Base-by-base conservation (phyloP, 2,888 invertebrate genomes). In the Cryptocheilus praepositus region DNA sequence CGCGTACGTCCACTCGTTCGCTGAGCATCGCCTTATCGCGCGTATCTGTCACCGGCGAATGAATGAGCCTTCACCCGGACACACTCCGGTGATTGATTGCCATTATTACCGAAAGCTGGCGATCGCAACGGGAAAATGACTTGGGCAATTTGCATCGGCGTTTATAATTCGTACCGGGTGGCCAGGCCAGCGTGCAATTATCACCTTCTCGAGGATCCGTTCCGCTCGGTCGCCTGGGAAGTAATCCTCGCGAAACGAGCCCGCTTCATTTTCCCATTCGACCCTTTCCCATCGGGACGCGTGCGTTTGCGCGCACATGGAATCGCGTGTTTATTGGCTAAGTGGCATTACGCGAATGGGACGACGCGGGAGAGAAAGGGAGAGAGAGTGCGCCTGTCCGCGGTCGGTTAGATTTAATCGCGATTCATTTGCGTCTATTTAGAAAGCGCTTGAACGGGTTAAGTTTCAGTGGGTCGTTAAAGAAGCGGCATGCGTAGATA, bases 111-210 rank as follows among this genome's bases (percentile, higher is more conserved):
- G 52, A 74, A 74, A 72, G 43, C 66, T 60, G 51, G 19, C 22
- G 44, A 63, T 68, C n/a, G 56, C 55, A 55, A 52, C 60, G 52
- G 56, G 61, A 71, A 76, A 74, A 76, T 74, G 71, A 72, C 71
- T 62, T 58, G 52, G 70, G 71, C 61, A 71, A 77, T 79, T 77
- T 76, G 71, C 72, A 76, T 70, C 53, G 53, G 44, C 57, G 51
- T 58, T 58, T 67, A 58, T 36, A 67, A 67, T 67, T 62, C 53
- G 58, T 57, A 28, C 62, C 57, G 53, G 54, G 44, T 62, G 62
- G 58, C 22, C 67, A 36, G 56, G 36, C 52, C 25, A n/a, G 22
- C 52, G n/a, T 44, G 63, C 64, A 69, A 71, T 74, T 71, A 71
- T 69, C 69, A 54, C 65, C 25, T 55, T 54, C 52, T 61, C 53